These are phyloP conservation scores for Ophion slaviceki DNA, from an alignment of 2,888 invertebrate species.

Conservation along the genomic window DNA sequence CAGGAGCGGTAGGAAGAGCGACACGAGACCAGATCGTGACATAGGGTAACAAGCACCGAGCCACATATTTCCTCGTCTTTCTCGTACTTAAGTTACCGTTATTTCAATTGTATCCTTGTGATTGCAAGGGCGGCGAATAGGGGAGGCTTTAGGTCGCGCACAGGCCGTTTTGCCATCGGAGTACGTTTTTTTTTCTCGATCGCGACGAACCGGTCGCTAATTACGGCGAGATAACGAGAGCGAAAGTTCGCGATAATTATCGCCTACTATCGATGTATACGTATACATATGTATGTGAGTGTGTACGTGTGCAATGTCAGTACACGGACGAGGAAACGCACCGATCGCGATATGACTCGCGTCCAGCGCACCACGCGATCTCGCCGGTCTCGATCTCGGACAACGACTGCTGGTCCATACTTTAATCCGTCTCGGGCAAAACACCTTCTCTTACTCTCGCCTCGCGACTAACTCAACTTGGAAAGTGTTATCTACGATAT, in stretches of 20 bases:
- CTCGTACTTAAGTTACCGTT: neutral
- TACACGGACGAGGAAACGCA: constrained; percentile 13
- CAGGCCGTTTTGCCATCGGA: neutral
- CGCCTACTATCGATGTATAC: neutral
- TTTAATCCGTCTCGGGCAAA: constrained; percentile 18
- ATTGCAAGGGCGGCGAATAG: neutral
- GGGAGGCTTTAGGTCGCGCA: neutral
- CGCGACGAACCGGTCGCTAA: neutral
- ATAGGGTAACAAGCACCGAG: constrained; percentile 7
- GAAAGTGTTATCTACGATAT: constrained; percentile 43
- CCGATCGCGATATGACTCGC: constrained; percentile 23
- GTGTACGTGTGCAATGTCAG: neutral
- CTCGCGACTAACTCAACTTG: constrained; percentile 39
- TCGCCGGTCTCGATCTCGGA: constrained; percentile 50
- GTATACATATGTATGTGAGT: neutral
- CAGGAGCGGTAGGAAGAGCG: constrained; percentile 27
- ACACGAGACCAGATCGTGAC: constrained; percentile 20
- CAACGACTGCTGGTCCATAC: constrained; percentile 47
- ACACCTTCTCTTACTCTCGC: constrained; percentile 58
- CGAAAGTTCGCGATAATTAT: neutral
- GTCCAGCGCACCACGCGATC: constrained; percentile 24
- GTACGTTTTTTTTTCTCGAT: neutral
- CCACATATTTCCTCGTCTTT: constrained; percentile 44
- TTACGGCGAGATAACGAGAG: neutral
- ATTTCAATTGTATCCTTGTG: neutral